A percentile compares a stretch with the other conserved stretches of the same genome.
These are phyloP conservation scores for Phycodurus eques DNA, from an alignment of 2,113 vertebrate species.

Conservation along the genomic window DNA sequence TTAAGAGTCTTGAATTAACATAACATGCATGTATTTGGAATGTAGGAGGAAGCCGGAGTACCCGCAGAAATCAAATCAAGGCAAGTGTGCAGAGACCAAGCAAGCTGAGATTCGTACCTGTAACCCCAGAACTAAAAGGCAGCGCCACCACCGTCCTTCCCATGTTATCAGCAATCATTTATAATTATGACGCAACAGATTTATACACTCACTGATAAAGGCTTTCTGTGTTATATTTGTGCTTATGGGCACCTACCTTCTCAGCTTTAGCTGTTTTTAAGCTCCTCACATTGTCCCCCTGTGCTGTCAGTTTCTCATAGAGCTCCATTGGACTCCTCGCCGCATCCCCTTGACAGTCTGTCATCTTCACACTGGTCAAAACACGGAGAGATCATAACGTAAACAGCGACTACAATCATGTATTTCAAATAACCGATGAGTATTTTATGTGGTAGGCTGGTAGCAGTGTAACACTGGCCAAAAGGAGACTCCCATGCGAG, in stretches of 20 bases:
- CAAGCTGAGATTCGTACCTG: too few species aligned
- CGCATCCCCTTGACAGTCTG: slow-evolving; percentile 62
- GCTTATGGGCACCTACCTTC: slow-evolving; percentile 71
- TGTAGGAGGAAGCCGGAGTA: too few species aligned
- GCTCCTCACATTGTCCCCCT: slow-evolving; percentile 81
- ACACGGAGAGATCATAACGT: not conserved
- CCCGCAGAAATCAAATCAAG: too few species aligned
- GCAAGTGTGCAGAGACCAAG: too few species aligned
- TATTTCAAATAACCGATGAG: not conserved
- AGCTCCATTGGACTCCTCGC: slow-evolving; percentile 74
- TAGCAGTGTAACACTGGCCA: not conserved
- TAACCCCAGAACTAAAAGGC: not conserved
- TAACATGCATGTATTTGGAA: too few species aligned
- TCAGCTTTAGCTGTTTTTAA: slow-evolving; percentile 83
- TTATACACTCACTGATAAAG: not conserved
- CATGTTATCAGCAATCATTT: not conserved
- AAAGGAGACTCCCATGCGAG: slow-evolving; percentile 23
- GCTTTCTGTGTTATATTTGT: not conserved
- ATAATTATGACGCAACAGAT: not conserved
- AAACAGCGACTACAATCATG: not conserved
- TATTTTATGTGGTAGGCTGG: not conserved
- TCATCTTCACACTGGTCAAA: slow-evolving; percentile 67
- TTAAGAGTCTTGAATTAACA: too few species aligned
- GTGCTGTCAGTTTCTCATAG: slow-evolving; percentile 77
- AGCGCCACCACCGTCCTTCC: not conserved